Conservation (phyloP, 92 coral and sea anemone genomes). For the Epizoanthus ramosus region DNA sequence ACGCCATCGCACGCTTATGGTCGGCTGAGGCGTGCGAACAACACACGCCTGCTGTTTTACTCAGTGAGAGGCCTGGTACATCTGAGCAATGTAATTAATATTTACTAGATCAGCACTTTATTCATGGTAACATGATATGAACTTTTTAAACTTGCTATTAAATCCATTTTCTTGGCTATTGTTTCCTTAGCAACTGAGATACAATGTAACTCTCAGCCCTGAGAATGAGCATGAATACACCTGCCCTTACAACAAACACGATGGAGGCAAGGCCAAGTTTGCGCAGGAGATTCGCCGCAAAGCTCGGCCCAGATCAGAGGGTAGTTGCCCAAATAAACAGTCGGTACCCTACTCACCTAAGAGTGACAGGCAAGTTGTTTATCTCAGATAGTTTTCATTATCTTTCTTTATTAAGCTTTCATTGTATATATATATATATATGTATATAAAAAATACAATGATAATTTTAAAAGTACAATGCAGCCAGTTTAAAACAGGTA, state of each 20-base stretch:
- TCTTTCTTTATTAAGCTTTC: no score
- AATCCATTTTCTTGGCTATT: not conserved
- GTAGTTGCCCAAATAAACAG: slow-evolving; percentile 83
- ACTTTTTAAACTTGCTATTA: not conserved
- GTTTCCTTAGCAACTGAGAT: slow-evolving; percentile 71
- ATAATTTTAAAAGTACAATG: no score
- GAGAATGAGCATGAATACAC: slow-evolving; percentile 93
- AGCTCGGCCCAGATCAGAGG: slow-evolving; percentile 64
- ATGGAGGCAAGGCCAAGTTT: slow-evolving; percentile 71
- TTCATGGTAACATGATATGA: not conserved
- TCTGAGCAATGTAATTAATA: no score
- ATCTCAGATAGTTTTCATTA: not conserved
- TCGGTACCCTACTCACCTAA: slow-evolving; percentile 62
- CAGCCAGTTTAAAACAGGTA: no score
- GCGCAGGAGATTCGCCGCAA: slow-evolving; percentile 87
- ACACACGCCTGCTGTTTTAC: no score
- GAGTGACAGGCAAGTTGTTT: slow-evolving; percentile 61
- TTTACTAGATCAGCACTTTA: no score
- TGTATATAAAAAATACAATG: no score
- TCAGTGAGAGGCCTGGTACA: no score
- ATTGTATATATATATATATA: no score
- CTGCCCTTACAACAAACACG: slow-evolving; percentile 77
- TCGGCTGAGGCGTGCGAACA: no score
- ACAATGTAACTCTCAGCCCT: slow-evolving; percentile 70
- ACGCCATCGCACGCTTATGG: no score